Conservation (phyloP, 2,888 invertebrate species). For the Volucella zonaria region DNA sequence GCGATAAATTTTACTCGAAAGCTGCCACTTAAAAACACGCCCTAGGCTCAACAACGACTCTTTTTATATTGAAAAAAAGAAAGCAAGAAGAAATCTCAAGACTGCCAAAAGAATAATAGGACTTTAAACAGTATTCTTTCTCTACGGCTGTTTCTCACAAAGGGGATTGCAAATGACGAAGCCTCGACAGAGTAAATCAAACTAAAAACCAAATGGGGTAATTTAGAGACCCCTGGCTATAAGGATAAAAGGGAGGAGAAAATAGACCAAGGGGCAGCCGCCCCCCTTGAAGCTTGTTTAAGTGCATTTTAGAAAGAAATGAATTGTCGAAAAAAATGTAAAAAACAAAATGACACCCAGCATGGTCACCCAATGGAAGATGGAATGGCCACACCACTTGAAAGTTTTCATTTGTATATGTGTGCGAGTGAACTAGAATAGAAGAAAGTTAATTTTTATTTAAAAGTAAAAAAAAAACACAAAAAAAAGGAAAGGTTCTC, state of each 20-base stretch:
- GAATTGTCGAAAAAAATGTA: conserved; percentile 45
- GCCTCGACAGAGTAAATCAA: conserved; percentile 40
- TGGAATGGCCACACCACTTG: conserved; percentile 52
- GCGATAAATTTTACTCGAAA: no score
- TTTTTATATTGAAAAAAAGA: not conserved
- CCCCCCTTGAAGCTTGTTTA: conserved; percentile 43
- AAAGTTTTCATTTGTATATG: conserved; percentile 6
- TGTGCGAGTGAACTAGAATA: conserved; percentile 55
- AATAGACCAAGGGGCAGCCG: conserved; percentile 47
- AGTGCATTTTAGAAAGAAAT: conserved; percentile 64
- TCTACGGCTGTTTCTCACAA: not conserved
- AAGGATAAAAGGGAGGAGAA: conserved; percentile 34
- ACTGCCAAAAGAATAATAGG: not conserved
- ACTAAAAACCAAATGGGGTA: conserved; percentile 33
- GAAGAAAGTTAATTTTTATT: conserved; percentile 67
- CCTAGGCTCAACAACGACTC: no score
- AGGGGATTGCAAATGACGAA: conserved; percentile 23
- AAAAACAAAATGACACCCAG: conserved; percentile 30
- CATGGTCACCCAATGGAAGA: conserved; percentile 59
- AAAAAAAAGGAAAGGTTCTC: conserved; percentile 27
- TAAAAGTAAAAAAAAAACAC: not conserved
- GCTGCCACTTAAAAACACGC: no score
- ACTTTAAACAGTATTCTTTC: conserved; percentile 2
- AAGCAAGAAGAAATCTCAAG: not conserved
- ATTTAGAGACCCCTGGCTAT: conserved; percentile 47